Evolutionary conservation across 2,888 invertebrate genomes (phyloP).

Genomic region (Ceraclea dissimilis): DNA sequence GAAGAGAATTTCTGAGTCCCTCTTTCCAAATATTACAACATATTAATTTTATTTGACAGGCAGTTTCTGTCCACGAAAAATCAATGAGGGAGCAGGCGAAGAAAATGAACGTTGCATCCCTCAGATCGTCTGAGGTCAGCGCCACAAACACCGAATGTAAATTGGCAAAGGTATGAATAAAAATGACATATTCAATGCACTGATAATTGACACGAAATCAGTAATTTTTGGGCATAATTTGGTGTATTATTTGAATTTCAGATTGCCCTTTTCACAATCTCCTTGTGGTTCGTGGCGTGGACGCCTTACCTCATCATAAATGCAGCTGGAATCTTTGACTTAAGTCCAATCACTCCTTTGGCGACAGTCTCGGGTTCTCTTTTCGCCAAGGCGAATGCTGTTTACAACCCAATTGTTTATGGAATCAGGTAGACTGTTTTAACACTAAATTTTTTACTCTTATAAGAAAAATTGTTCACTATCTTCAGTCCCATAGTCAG

Average conservation of each 20-base stretch:
- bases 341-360: constrained; percentile 65
- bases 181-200: no score
- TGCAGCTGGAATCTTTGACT: constrained; percentile 70
- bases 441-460: no score
- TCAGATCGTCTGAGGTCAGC: constrained; percentile 62
- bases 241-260: no score
- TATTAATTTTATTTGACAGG: constrained; percentile 47
- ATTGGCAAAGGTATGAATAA: constrained; percentile 60
- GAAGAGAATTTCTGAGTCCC: no score
- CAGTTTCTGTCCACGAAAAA: constrained; percentile 78
- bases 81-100: constrained; percentile 85
- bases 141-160: constrained; percentile 80
- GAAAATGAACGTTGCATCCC: constrained; percentile 87
- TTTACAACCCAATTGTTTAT: constrained; percentile 86
- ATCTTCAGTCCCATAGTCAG: no score
- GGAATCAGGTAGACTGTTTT: constrained; percentile 63
- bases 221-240: no score
- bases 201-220: no score
- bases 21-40: no score
- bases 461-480: no score
- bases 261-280: constrained; percentile 83
- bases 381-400: constrained; percentile 86
- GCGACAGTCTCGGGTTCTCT: constrained; percentile 85
- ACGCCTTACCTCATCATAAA: constrained; percentile 83
- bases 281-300: constrained; percentile 90